These are phyloP conservation scores for Scolanthus callimorphus DNA, from an alignment of 92 coral and sea anemone species.

Conservation along the genomic window DNA sequence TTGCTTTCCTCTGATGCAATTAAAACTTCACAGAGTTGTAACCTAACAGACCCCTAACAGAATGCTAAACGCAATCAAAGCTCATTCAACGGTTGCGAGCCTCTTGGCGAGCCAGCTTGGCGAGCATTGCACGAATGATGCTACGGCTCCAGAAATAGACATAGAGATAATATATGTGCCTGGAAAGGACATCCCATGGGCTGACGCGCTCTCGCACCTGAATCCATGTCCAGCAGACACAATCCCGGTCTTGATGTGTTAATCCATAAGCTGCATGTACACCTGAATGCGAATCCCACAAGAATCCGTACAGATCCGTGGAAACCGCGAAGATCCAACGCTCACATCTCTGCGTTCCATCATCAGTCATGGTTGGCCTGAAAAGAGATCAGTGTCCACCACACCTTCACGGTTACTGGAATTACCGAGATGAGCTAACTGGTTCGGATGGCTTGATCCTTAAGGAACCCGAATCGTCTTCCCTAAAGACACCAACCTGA, in stretches of 20 bases:
- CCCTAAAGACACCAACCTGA: conserved; percentile 41
- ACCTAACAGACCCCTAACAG: no score
- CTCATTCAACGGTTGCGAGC: no score
- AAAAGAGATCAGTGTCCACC: no score
- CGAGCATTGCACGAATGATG: conserved; percentile 68
- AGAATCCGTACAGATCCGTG: conserved; percentile 8
- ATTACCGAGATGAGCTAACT: no score
- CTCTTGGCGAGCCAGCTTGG: no score
- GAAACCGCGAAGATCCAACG: conserved; percentile 40
- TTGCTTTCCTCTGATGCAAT: no score
- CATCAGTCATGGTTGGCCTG: no score
- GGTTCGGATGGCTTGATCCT: conserved; percentile 52
- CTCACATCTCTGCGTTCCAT: conserved; percentile 31
- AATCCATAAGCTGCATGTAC: no score
- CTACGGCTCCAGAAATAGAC: conserved; percentile 49
- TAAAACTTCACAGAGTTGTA: no score
- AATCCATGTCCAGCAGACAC: conserved; percentile 62
- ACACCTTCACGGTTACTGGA: no score
- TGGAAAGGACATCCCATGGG: conserved; percentile 51
- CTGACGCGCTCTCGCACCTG: conserved; percentile 51
- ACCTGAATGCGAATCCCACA: no score
- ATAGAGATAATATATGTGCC: conserved; percentile 47
- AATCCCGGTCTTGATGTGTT: conserved; percentile 61
- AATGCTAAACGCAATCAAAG: no score
- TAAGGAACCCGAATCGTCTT: conserved; percentile 42